Conservation (phyloP, 1,140 invertebrate genomes). For the Gonioctena quinquepunctata region DNA sequence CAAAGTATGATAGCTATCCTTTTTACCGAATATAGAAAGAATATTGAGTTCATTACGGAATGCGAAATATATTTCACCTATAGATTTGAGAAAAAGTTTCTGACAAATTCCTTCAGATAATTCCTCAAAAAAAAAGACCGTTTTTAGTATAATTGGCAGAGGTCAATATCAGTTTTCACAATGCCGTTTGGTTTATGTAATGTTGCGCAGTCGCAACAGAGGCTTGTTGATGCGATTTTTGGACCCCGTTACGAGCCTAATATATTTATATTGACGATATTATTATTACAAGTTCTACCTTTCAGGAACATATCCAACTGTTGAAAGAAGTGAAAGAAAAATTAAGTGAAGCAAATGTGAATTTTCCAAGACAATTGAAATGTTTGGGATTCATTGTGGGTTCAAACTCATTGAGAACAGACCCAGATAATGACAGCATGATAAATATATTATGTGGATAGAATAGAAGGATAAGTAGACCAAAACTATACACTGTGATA, state of each 20-base stretch:
- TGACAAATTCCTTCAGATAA: too few relatives aligned
- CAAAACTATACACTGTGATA: too few relatives aligned
- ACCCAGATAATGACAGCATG: too few relatives aligned
- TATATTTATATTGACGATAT: slow-evolving; percentile 49
- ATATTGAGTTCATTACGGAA: slow-evolving; percentile 43
- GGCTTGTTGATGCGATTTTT: slow-evolving; percentile 45
- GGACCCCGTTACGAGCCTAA: slow-evolving; percentile 26
- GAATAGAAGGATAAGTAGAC: too few relatives aligned
- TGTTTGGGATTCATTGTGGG: slow-evolving; percentile 10
- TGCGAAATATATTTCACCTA: slow-evolving; percentile 43
- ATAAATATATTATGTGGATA: too few relatives aligned
- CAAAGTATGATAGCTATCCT: slow-evolving; percentile 43
- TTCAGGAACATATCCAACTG: slow-evolving; percentile 19
- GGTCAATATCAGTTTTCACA: slow-evolving; percentile 35
- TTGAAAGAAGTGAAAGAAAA: not conserved
- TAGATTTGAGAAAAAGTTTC: slow-evolving; percentile 33
- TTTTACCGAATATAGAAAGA: slow-evolving; percentile 33
- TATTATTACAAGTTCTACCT: slow-evolving; percentile 25
- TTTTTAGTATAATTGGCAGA: too few relatives aligned
- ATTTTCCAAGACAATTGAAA: slow-evolving; percentile 1
- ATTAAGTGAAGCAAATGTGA: not conserved
- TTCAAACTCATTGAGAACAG: not conserved
- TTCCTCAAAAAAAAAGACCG: slow-evolving; percentile 11
- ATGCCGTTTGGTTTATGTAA: slow-evolving; percentile 51
- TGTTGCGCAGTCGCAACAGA: slow-evolving; percentile 41